A percentile compares a stretch with the other conserved stretches of the same genome.
Evolutionary conservation across 2,797 vertebrate genomes (phyloP).

Genomic region (Pelochelys cantorii): DNA sequence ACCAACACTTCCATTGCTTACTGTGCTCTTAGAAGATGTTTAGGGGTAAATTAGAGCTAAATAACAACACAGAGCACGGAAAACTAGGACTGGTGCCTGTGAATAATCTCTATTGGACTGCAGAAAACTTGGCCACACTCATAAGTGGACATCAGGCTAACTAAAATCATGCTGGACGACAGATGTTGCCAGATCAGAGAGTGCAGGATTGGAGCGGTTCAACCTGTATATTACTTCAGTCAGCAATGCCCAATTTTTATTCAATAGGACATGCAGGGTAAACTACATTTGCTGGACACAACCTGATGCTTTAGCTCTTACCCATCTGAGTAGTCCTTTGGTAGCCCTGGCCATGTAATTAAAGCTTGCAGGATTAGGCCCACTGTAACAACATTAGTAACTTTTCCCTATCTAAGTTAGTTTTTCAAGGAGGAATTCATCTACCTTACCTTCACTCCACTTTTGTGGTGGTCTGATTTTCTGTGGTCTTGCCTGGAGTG

Average conservation of each 20-base stretch:
- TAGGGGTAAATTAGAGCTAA: too few species aligned
- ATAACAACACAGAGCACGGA: too few species aligned
- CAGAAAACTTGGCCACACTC: too few species aligned
- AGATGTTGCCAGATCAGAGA: too few species aligned
- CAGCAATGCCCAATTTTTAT: background rate
- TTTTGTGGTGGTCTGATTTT: background rate
- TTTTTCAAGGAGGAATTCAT: conserved; percentile 3
- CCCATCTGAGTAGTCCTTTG: background rate
- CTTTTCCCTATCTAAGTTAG: background rate
- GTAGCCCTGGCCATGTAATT: accelerated
- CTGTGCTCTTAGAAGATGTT: too few species aligned
- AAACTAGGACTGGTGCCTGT: too few species aligned
- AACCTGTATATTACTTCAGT: background rate
- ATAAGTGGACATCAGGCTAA: too few species aligned
- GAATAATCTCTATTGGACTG: too few species aligned
- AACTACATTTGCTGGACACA: background rate
- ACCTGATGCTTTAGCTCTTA: background rate
- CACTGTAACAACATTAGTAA: background rate
- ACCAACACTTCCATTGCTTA: too few species aligned
- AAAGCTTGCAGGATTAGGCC: background rate
- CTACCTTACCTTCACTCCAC: background rate
- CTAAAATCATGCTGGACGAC: too few species aligned
- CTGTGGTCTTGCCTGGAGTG: background rate
- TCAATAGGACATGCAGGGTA: background rate
- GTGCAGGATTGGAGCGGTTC: too few species aligned